A percentile compares a stretch with the other conserved stretches of the same genome.
phyloP scores from a whole-genome alignment of 2,888 invertebrate species.

The Luperina nickerlii region DNA sequence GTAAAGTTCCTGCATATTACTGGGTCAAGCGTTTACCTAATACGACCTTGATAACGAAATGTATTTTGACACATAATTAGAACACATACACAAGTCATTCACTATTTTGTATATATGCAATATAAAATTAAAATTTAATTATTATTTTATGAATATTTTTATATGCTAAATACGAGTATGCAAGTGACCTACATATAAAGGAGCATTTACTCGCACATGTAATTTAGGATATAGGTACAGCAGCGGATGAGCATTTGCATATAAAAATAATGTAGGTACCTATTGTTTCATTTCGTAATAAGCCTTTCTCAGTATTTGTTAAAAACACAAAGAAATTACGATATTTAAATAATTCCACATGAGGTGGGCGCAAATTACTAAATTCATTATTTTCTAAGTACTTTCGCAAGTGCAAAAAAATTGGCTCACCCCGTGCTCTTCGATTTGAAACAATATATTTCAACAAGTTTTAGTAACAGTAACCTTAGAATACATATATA shows the following conservation, averaged over 20 bases:
- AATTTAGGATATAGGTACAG: neutral
- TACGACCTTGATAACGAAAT: constrained; percentile 64
- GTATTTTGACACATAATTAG: constrained; percentile 55
- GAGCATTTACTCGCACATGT: neutral
- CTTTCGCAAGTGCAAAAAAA: neutral
- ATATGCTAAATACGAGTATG: neutral
- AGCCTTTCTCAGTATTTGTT: neutral
- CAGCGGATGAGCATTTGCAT: neutral
- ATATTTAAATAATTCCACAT: neutral
- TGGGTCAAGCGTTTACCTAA: constrained; percentile 63
- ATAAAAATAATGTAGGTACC: neutral
- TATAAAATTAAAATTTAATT: constrained; percentile 1
- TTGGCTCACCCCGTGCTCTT: no score
- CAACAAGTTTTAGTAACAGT: no score
- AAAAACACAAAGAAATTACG: neutral
- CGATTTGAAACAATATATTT: no score
- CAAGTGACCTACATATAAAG: neutral
- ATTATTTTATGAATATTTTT: neutral
- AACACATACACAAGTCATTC: constrained; percentile 27
- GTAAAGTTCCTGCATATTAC: constrained; percentile 40
- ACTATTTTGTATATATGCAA: neutral
- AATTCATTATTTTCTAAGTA: neutral
- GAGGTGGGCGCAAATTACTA: neutral
- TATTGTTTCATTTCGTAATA: neutral
- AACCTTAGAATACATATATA: no score